Evolutionary conservation across 2,797 vertebrate species (phyloP), one percentile per base, ranked within the genome.

Genomic region (Syndactyla subalaris): DNA sequence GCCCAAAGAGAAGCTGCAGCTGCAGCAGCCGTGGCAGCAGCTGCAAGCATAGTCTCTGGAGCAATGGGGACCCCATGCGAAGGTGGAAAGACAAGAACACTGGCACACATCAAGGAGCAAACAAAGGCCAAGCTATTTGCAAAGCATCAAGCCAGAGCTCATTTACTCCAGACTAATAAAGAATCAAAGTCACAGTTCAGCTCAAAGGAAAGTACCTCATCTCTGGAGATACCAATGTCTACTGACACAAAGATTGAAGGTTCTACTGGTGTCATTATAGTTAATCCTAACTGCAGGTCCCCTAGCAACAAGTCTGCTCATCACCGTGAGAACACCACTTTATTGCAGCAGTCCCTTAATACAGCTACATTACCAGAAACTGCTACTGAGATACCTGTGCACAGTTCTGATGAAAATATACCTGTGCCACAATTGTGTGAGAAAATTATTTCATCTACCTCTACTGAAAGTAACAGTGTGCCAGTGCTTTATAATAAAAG

Each of bases 41-140:
- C 98, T 7, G 98, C 98, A 0, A 98, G 98, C 91, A 98, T 98
- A 19, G 98, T 98, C 70, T 98, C 98, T 36, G 98, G 98, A 57
- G 98, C 98, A 70, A 97, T 98, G 89, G 98, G 98, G 79, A 98
- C 97, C 93, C 98, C 98, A 3, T 98, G 97, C 2, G 98, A 98
- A 94, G 97, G 98, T 48, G 98, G 97, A 57, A 98, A 98, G 95
- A 98, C 97, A 5, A 97, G 98, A 97, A 98, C 98, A 1, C 96
- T 98, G 94, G 98, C 98, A 49, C 98, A 98, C 49, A 98, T 98
- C 97, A 98, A 98, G 96, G 98, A 98, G 70, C 98, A 98, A 96
- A 98, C 98, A 34, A 98, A 98, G 92, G 98, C 98, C 66, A 98
- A 98, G 90, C 97, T 98, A 72, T 98, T 98, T 84, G 98, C 98